These are phyloP conservation scores for Rhinichthys osculus DNA, from an alignment of 2,797 vertebrate genomes.

Conservation along the genomic window DNA sequence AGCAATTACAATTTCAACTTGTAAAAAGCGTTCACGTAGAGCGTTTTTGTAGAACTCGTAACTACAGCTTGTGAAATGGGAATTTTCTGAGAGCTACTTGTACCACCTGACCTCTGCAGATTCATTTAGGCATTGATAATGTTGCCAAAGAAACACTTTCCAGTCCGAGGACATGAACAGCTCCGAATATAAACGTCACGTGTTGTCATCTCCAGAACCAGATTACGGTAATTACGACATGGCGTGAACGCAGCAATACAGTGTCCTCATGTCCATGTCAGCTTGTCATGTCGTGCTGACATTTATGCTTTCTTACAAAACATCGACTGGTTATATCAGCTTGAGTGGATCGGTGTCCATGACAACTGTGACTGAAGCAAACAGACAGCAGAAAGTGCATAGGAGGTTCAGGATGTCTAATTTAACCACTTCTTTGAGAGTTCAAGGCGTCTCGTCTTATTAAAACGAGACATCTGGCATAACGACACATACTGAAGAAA, in stretches of 20 bases:
- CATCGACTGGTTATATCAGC: slow-evolving; percentile 1
- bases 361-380: slow-evolving; percentile 27
- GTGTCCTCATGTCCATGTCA: neutral
- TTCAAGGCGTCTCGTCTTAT: neutral
- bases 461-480: neutral
- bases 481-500: neutral
- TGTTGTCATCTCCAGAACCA: neutral
- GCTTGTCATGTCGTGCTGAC: neutral
- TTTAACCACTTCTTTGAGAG: neutral
- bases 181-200: neutral
- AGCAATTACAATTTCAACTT: neutral
- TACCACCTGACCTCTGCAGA: neutral
- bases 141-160: neutral
- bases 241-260: too few relatives aligned
- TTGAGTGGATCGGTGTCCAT: neutral
- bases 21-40: neutral
- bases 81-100: neutral
- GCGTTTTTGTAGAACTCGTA: neutral
- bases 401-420: neutral
- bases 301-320: neutral
- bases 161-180: neutral
- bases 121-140: neutral
- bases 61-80: neutral
- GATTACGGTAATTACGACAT: neutral
- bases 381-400: neutral